These are phyloP conservation scores for Isaurus tuberculatus DNA, from an alignment of 92 coral and sea anemone species.

Conservation along the genomic window DNA sequence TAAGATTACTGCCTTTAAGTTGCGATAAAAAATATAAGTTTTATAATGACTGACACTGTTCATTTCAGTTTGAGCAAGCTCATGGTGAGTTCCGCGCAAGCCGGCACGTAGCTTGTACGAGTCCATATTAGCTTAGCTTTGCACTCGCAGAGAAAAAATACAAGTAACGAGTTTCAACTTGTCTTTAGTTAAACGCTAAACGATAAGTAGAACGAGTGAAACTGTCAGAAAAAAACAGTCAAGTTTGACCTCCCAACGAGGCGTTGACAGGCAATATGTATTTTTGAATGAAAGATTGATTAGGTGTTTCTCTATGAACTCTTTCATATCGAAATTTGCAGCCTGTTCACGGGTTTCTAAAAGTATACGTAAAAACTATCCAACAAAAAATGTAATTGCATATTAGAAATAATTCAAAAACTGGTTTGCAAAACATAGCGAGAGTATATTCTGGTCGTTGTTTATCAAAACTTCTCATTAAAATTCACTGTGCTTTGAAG, in stretches of 20 bases:
- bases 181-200: not conserved
- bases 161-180: not conserved
- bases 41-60: not conserved
- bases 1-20: not conserved
- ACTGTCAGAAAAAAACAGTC: not conserved
- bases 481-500: not conserved
- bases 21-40: not conserved
- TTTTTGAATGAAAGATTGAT: not conserved
- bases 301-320: not conserved
- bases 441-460: not conserved
- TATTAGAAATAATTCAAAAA: not conserved
- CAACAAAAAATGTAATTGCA: not conserved
- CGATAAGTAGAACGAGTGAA: not conserved
- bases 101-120: not conserved
- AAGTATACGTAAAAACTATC: constrained; percentile 2
- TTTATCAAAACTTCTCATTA: not conserved
- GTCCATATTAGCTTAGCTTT: not conserved
- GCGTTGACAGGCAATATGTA: not conserved
- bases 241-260: not conserved
- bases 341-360: not conserved
- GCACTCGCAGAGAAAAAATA: not conserved
- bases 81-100: not conserved
- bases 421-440: not conserved
- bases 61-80: not conserved
- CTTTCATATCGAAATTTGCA: not conserved